Evolutionary conservation across 1,140 invertebrate genomes (phyloP).

Genomic region (Solenopsis fugax): DNA sequence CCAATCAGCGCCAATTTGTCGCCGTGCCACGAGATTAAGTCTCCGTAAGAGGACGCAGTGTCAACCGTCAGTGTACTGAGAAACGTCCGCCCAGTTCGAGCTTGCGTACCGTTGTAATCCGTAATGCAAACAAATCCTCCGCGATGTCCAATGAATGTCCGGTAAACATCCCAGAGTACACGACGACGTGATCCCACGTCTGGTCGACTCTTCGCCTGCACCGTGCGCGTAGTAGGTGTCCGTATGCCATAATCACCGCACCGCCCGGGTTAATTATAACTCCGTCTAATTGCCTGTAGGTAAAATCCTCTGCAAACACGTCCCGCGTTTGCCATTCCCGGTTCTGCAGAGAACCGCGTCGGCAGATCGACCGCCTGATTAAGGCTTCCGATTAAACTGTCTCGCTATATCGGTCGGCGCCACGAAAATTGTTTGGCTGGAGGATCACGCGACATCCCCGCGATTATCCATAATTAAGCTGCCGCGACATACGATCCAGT

Average conservation of each 20-base stretch:
- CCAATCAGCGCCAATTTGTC: slow-evolving; percentile 71
- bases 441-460: not conserved
- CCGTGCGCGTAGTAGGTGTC: slow-evolving; percentile 32
- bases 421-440: slow-evolving; percentile 10
- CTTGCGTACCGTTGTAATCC: slow-evolving; percentile 75
- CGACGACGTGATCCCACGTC: slow-evolving; percentile 55
- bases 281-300: slow-evolving; percentile 72
- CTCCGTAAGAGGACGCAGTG: slow-evolving; percentile 60
- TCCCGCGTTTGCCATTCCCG: slow-evolving; percentile 21
- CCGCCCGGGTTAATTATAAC: slow-evolving; percentile 72
- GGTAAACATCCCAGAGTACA: slow-evolving; percentile 57
- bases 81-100: slow-evolving; percentile 45
- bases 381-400: slow-evolving; percentile 27
- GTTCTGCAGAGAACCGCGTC: not conserved
- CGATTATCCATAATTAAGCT: slow-evolving; percentile 42
- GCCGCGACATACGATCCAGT: not conserved
- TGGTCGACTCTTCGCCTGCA: slow-evolving; percentile 42
- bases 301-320: slow-evolving; percentile 59
- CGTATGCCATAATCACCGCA: slow-evolving; percentile 63
- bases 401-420: not conserved
- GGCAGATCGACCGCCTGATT: slow-evolving; percentile 53
- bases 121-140: slow-evolving; percentile 77
- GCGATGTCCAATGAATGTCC: slow-evolving; percentile 68
- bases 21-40: slow-evolving; percentile 65
- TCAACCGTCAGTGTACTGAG: slow-evolving; percentile 65